Percentiles rank a stretch among this genome's conserved stretches.
These are phyloP conservation scores for Sebastes steindachneri DNA, from an alignment of 2,797 vertebrate genomes.

Conservation along the genomic window DNA sequence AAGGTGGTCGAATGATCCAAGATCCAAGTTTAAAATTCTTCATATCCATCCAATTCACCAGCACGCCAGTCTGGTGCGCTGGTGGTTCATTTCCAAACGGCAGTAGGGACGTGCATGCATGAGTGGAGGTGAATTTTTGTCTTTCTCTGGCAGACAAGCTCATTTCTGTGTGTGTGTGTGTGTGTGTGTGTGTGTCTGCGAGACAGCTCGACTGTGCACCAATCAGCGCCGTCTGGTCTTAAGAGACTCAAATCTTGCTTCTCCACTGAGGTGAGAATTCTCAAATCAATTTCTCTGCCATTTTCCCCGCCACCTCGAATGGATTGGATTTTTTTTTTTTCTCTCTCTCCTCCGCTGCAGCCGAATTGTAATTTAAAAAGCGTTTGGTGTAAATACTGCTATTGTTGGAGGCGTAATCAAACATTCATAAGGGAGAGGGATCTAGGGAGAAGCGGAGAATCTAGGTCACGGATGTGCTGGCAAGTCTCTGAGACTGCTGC, in stretches of 20 bases:
- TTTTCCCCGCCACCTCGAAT: constrained; percentile 35
- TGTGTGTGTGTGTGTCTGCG: background rate
- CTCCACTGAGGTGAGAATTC: constrained; percentile 60
- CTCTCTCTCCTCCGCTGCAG: constrained; percentile 9
- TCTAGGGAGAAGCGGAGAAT: constrained; percentile 78
- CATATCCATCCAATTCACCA: background rate
- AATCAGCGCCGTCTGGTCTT: constrained; percentile 53
- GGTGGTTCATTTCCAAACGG: constrained; percentile 10
- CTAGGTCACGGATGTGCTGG: constrained; percentile 82
- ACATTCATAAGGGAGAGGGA: constrained; percentile 83
- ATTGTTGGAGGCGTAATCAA: constrained; percentile 84
- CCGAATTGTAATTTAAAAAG: constrained; percentile 74
- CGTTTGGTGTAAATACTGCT: constrained; percentile 77
- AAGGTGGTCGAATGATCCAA: background rate
- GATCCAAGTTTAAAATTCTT: background rate
- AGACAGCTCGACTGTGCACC: constrained; percentile 13
- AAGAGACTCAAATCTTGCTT: constrained; percentile 45
- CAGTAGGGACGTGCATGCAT: background rate
- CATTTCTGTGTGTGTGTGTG: background rate
- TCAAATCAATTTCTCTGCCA: constrained; percentile 65
- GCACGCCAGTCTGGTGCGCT: background rate
- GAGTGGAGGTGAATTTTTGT: constrained; percentile 20
- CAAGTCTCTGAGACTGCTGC: constrained; percentile 71
- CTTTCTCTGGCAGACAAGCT: background rate
- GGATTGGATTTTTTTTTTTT: constrained; percentile 40